These are phyloP conservation scores for Oncorhynchus tshawytscha DNA, from an alignment of 2,113 vertebrate genomes.

Conservation along the genomic window DNA sequence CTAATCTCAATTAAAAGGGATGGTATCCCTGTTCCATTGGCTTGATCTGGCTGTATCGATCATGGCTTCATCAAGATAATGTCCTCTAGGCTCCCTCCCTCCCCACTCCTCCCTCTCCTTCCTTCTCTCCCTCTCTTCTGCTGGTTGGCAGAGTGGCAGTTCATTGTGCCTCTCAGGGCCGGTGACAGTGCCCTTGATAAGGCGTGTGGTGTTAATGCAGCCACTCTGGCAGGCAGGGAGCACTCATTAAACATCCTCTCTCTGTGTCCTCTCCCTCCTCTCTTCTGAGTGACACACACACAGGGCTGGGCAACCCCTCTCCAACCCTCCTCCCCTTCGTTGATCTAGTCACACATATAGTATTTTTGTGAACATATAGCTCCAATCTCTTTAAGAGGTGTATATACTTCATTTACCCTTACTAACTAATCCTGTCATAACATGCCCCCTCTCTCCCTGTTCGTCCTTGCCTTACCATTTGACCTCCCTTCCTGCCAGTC, in stretches of 20 bases:
- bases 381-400: background rate
- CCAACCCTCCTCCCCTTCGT: background rate
- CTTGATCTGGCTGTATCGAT: conserved; percentile 50
- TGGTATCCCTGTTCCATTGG: conserved; percentile 62
- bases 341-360: too few relatives aligned
- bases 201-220: conserved; percentile 1
- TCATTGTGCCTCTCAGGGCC: background rate
- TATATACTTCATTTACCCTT: too few relatives aligned
- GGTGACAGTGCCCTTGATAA: conserved; percentile 6
- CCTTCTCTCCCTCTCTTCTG: background rate
- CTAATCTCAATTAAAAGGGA: conserved; percentile 73
- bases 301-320: background rate
- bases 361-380: too few relatives aligned
- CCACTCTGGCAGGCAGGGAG: background rate
- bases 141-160: background rate
- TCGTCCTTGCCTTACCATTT: background rate
- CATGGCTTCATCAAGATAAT: conserved; percentile 75
- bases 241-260: background rate
- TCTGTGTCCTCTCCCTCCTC: background rate
- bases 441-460: too few relatives aligned
- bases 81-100: conserved; percentile 34
- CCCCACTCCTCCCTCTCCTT: conserved; percentile 9
- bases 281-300: background rate
- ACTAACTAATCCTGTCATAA: too few relatives aligned
- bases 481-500: too few relatives aligned